Evolutionary conservation across 1,140 invertebrate species (phyloP).

Genomic region (Berghia stephanieae): DNA sequence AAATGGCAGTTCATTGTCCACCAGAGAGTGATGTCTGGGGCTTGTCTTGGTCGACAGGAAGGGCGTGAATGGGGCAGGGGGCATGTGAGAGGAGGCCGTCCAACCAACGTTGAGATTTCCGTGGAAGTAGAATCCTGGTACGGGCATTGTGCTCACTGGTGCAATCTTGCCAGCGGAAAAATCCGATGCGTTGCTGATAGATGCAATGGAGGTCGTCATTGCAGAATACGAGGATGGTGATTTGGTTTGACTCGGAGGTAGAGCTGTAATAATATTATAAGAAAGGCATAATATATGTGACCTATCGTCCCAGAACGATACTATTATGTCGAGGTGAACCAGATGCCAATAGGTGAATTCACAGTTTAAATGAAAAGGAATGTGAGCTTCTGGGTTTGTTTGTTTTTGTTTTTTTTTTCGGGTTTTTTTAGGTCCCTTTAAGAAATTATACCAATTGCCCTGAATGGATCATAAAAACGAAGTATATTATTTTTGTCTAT

Average conservation of each 20-base stretch:
- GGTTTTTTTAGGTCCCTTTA: too few relatives aligned
- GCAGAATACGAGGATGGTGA: conserved; percentile 15
- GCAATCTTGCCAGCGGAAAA: conserved; percentile 31
- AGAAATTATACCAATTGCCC: too few relatives aligned
- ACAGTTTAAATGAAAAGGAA: too few relatives aligned
- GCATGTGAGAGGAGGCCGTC: conserved; percentile 26
- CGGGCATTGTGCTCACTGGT: conserved; percentile 10
- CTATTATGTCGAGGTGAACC: too few relatives aligned
- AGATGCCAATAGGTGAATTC: too few relatives aligned
- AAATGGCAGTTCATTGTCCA: not conserved
- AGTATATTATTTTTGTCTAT: too few relatives aligned
- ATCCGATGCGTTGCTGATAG: too few relatives aligned
- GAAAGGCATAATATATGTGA: not conserved
- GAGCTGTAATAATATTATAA: not conserved
- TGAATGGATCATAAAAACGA: too few relatives aligned
- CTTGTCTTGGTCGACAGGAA: conserved; percentile 29
- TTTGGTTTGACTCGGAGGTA: conserved; percentile 21
- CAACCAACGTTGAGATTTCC: conserved; percentile 42
- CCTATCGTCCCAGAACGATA: too few relatives aligned
- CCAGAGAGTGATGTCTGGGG: not conserved
- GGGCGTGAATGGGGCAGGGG: conserved; percentile 26
- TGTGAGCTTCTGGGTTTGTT: too few relatives aligned
- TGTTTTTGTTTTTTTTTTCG: too few relatives aligned
- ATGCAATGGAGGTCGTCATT: not conserved
- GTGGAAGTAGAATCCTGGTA: conserved; percentile 45